phyloP scores from a whole-genome alignment of 2,113 vertebrate genomes.

The Fukomys damarensis region DNA sequence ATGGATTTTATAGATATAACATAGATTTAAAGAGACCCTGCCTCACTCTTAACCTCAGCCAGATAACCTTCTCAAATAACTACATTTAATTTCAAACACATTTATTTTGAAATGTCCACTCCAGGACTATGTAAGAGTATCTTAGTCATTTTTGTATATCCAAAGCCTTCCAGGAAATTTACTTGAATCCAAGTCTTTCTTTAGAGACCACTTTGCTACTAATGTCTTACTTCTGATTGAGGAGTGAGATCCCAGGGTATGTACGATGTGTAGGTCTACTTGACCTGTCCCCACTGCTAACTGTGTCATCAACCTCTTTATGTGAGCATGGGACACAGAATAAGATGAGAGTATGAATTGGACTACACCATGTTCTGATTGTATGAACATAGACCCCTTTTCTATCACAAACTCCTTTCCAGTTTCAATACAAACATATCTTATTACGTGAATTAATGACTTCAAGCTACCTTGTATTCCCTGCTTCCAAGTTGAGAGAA shows the following conservation, averaged over 20 bases:
- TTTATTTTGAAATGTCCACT: background rate
- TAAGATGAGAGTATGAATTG: background rate
- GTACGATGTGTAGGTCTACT: background rate
- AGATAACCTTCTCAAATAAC: conserved; percentile 61
- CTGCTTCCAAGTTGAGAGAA: conserved; percentile 23
- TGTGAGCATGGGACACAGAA: background rate
- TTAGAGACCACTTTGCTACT: conserved; percentile 3
- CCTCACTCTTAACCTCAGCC: conserved; percentile 40
- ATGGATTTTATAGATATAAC: conserved; percentile 53
- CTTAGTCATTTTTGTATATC: background rate
- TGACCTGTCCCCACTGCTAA: background rate
- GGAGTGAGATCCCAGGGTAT: background rate
- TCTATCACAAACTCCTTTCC: conserved; percentile 6
- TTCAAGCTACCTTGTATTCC: background rate
- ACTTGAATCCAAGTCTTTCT: background rate
- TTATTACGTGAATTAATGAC: conserved; percentile 39
- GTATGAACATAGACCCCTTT: background rate
- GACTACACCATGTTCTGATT: background rate
- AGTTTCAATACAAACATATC: background rate
- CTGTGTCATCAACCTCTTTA: background rate
- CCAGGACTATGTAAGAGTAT: conserved; percentile 3
- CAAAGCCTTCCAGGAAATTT: conserved; percentile 55
- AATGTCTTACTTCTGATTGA: background rate
- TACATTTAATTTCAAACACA: conserved; percentile 54
- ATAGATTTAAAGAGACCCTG: conserved; percentile 46